Evolutionary conservation across 1,140 invertebrate genomes (phyloP).

Genomic region (Heliothis virescens): DNA sequence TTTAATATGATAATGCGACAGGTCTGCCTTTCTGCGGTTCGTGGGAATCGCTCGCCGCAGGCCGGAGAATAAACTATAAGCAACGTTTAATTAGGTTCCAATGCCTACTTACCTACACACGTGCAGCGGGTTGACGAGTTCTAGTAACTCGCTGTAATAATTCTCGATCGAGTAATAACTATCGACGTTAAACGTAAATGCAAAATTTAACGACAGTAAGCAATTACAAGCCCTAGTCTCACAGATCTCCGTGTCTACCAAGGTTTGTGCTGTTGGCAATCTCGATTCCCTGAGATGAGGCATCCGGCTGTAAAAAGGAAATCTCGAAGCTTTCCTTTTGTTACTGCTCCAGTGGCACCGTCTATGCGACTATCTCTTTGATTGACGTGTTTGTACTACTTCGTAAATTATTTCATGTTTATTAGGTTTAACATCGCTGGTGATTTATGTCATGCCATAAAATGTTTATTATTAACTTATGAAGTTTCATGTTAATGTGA

Average conservation of each 20-base stretch:
- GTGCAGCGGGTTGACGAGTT: slow-evolving; percentile 52
- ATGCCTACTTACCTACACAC: slow-evolving; percentile 50
- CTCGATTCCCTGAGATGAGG: slow-evolving; percentile 43
- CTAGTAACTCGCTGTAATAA: slow-evolving; percentile 53
- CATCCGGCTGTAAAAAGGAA: slow-evolving; percentile 67
- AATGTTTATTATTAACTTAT: background rate
- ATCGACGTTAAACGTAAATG: slow-evolving; percentile 48
- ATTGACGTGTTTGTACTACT: slow-evolving; percentile 71
- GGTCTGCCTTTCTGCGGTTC: slow-evolving; percentile 50
- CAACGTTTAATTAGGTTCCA: slow-evolving; percentile 55
- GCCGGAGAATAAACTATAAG: slow-evolving; percentile 52
- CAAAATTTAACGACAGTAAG: slow-evolving; percentile 52
- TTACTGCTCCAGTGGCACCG: slow-evolving; percentile 54
- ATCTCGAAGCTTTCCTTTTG: slow-evolving; percentile 64
- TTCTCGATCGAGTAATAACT: slow-evolving; percentile 54
- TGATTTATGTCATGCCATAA: slow-evolving; percentile 12
- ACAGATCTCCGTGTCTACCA: slow-evolving; percentile 30
- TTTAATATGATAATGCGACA: slow-evolving; percentile 62
- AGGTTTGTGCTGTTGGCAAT: slow-evolving; percentile 41
- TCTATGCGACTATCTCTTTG: slow-evolving; percentile 62
- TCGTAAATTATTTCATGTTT: slow-evolving; percentile 51
- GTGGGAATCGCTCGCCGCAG: slow-evolving; percentile 57
- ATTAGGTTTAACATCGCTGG: background rate
- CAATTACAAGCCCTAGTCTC: slow-evolving; percentile 50
- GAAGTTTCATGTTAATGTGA: background rate